Conservation (phyloP, 2,888 invertebrate species). For the Agrochola circellaris region DNA sequence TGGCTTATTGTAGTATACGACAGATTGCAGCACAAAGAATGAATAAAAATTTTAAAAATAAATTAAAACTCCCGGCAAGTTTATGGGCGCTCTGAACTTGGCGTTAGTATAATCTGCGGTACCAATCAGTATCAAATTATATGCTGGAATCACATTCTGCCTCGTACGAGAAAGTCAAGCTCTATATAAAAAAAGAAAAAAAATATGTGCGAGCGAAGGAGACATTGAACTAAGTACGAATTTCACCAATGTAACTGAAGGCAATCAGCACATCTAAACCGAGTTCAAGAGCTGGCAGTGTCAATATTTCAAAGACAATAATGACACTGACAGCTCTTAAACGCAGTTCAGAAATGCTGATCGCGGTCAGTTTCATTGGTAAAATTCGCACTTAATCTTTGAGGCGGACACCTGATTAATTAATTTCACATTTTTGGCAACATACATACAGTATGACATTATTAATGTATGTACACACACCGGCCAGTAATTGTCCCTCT, state of each 20-base stretch:
- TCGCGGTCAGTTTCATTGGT: too few species aligned
- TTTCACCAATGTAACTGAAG: too few species aligned
- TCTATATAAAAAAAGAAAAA: too few species aligned
- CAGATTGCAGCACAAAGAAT: not conserved
- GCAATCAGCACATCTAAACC: too few species aligned
- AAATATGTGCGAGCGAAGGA: not conserved
- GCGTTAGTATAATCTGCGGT: not conserved
- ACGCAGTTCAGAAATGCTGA: too few species aligned
- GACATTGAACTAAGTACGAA: not conserved
- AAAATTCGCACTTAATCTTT: not conserved
- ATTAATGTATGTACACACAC: not conserved
- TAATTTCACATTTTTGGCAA: constrained; percentile 1
- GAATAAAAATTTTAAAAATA: not conserved
- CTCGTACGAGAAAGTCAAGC: not conserved
- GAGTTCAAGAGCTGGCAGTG: too few species aligned
- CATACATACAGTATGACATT: not conserved
- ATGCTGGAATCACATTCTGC: not conserved
- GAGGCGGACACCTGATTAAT: not conserved
- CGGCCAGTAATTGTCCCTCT: not conserved
- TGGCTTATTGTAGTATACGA: not conserved
- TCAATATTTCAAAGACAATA: too few species aligned
- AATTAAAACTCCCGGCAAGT: not conserved
- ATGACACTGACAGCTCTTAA: too few species aligned
- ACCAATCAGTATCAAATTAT: too few species aligned
- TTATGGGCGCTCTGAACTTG: not conserved